These are phyloP conservation scores for Bicyclus anynana DNA, from an alignment of 1,140 invertebrate species.

Conservation along the genomic window DNA sequence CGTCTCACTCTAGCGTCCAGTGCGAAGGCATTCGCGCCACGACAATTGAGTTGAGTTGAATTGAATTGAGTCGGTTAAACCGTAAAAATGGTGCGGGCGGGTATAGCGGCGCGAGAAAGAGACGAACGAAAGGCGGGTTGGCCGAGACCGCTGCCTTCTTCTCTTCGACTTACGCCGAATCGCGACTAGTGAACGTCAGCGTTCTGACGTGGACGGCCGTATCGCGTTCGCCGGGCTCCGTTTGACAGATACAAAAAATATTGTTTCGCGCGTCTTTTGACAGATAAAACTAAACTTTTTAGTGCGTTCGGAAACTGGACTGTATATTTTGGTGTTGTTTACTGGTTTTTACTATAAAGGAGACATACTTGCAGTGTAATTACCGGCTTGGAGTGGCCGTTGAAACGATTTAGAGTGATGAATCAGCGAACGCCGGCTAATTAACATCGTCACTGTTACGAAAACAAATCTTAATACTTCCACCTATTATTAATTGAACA, in stretches of 20 bases:
- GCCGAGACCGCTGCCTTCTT: constrained; percentile 73
- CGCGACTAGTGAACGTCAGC: constrained; percentile 71
- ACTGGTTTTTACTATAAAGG: constrained; percentile 28
- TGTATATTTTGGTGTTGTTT: constrained; percentile 32
- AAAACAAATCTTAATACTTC: constrained; percentile 61
- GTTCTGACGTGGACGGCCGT: constrained; percentile 65
- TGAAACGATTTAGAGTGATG: constrained; percentile 72
- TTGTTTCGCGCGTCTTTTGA: constrained; percentile 64
- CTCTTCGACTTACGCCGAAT: constrained; percentile 69
- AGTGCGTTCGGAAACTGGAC: constrained; percentile 47
- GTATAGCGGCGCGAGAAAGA: constrained; percentile 64
- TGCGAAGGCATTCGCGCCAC: constrained; percentile 72
- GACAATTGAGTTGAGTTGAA: constrained; percentile 77
- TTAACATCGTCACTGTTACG: constrained; percentile 64
- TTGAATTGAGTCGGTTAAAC: constrained; percentile 75
- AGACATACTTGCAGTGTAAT: constrained; percentile 47
- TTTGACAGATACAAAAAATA: constrained; percentile 65
- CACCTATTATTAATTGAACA: constrained; percentile 36
- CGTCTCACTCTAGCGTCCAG: constrained; percentile 73
- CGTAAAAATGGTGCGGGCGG: constrained; percentile 74
- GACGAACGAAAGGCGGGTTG: constrained; percentile 72
- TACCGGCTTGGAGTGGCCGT: constrained; percentile 47
- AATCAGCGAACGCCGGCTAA: constrained; percentile 72
- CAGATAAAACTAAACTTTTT: constrained; percentile 51
- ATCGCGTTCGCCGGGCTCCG: constrained; percentile 41